phyloP scores from a whole-genome alignment of 1,140 invertebrate genomes.

The Caerostris extrusa region DNA sequence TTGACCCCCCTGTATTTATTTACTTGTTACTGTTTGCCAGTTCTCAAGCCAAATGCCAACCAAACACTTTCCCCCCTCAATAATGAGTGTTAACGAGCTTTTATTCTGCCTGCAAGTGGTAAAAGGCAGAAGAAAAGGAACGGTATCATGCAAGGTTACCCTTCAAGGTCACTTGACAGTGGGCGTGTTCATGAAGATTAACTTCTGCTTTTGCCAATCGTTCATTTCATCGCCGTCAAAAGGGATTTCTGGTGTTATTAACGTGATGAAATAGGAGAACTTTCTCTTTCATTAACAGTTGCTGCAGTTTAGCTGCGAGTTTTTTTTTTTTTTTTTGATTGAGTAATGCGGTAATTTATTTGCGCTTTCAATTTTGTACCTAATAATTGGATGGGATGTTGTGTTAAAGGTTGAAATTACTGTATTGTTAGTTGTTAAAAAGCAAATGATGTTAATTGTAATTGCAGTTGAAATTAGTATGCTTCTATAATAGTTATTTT shows the following conservation, averaged over 20 bases:
- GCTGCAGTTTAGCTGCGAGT: not conserved
- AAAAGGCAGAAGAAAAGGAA: not conserved
- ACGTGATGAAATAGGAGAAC: slow-evolving; percentile 14
- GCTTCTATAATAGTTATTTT: too few species aligned
- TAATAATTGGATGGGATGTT: too few species aligned
- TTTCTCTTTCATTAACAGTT: not conserved
- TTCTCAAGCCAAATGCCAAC: too few species aligned
- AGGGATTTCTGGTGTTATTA: slow-evolving; percentile 20
- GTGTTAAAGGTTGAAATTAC: too few species aligned
- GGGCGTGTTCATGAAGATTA: slow-evolving; percentile 10
- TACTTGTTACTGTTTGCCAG: too few species aligned
- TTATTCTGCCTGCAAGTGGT: too few species aligned
- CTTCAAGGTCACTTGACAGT: slow-evolving; percentile 19
- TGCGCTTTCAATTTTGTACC: not conserved
- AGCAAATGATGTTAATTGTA: too few species aligned
- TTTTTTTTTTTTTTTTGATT: not conserved
- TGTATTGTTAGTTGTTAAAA: too few species aligned
- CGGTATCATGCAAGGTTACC: not conserved
- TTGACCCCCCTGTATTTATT: too few species aligned
- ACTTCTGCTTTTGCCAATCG: not conserved
- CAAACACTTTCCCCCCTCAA: too few species aligned
- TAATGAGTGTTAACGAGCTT: too few species aligned
- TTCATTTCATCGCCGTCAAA: slow-evolving; percentile 21
- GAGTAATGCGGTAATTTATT: not conserved
- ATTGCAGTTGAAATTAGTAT: too few species aligned